Evolutionary conservation across 2,113 vertebrate genomes (phyloP).

Genomic region (Corynorhinus townsendii): DNA sequence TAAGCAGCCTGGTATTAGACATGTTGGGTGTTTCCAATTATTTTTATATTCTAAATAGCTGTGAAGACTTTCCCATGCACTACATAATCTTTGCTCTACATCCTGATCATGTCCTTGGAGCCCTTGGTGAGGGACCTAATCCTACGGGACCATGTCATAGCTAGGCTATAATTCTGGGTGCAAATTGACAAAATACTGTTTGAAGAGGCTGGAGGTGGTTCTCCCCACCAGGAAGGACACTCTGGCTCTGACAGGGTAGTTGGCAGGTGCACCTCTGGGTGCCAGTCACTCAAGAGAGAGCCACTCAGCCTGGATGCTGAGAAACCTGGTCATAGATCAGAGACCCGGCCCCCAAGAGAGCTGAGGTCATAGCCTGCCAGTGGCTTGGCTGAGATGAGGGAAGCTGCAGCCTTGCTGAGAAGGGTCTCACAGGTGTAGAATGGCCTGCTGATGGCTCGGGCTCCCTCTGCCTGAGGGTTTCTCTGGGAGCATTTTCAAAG

Average conservation of each 20-base stretch:
- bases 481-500: neutral
- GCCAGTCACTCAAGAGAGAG: too few species aligned
- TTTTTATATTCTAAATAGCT: too few species aligned
- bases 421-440: neutral
- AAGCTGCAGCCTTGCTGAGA: neutral
- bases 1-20: neutral
- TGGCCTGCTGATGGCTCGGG: too few species aligned
- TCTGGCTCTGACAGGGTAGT: neutral
- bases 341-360: neutral
- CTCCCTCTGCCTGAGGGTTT: too few species aligned
- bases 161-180: neutral
- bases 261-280: rapidly evolving
- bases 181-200: too few species aligned
- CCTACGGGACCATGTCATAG: rapidly evolving
- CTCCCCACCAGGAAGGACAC: neutral
- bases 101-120: neutral
- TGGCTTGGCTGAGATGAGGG: neutral
- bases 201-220: neutral
- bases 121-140: too few species aligned
- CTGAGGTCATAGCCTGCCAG: neutral
- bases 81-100: rapidly evolving
- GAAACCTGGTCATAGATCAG: neutral
- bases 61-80: neutral
- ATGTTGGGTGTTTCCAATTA: rapidly evolving
- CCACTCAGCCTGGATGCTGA: neutral